phyloP scores from a whole-genome alignment of 2,888 invertebrate species.

The Nomada goodeniana region DNA sequence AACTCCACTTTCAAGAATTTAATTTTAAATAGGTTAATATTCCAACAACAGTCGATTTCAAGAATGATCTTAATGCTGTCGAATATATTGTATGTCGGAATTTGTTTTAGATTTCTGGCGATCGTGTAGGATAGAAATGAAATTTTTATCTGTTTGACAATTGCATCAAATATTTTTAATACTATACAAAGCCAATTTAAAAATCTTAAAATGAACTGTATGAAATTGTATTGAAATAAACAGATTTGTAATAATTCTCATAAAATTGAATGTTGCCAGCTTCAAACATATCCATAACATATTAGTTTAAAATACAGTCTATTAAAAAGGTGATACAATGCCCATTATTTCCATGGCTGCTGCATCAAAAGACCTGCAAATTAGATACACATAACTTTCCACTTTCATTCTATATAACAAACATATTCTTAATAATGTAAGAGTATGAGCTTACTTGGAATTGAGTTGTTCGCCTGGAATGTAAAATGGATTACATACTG shows the following conservation, averaged over 20 bases:
- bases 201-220: not conserved
- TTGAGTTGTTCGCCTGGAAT: slow-evolving; percentile 95
- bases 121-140: not conserved
- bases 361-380: slow-evolving; percentile 78
- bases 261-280: slow-evolving; percentile 1
- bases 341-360: slow-evolving; percentile 82
- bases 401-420: not conserved
- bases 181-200: not conserved
- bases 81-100: not conserved
- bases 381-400: slow-evolving; percentile 8
- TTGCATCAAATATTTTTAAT: not conserved
- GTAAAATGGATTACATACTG: slow-evolving; percentile 98
- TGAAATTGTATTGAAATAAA: not conserved
- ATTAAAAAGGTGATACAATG: slow-evolving; percentile 51
- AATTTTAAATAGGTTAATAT: too few relatives aligned
- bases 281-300: slow-evolving; percentile 1
- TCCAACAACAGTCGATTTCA: too few relatives aligned
- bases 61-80: too few relatives aligned
- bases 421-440: slow-evolving; percentile 41
- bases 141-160: not conserved
- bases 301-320: slow-evolving; percentile 10
- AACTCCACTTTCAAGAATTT: too few relatives aligned
- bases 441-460: slow-evolving; percentile 85
- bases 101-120: not conserved
- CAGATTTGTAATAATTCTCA: not conserved